Base-by-base conservation (phyloP, 2,888 invertebrate species). In the Parnassius smintheus region DNA sequence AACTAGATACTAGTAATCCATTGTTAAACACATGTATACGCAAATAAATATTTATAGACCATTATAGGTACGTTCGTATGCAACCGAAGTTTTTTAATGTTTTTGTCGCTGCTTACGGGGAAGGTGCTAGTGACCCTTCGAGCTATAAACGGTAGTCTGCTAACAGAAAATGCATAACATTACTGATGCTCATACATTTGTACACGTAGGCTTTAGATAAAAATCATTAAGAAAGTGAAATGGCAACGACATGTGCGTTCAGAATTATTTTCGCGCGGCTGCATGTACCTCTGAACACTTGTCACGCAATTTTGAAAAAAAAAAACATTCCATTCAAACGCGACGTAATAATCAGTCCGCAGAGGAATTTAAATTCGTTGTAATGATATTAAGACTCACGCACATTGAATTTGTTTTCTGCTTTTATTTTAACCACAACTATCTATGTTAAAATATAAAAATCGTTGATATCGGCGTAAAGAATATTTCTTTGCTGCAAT, bases 31-130 rank as follows among this genome's bases (percentile, higher is more conserved):
- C 74, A 75, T 72, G 72, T 78, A 77, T 80, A 85, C 85, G 85
- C 81, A 84, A 87, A 88, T 86, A 82, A 75, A 83, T 79, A 83
- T 81, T 81, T 83, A 82, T 82, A 81, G 75, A 66, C 71, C 76
- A 77, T 72, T 77, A 75, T 74, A 49, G 13, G 18, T 49, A 68
- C 73, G 73, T 74, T 74, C 68, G 65, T 74, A 74, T 81, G 76
- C 81, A 81, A 78, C 72, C 77, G 72, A 72, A 70, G 77, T 80
- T 78, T 76, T 57, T 54, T 44, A 44, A 70, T 74, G 69, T 75
- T 71, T 83, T 85, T 85, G 66, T 65, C 65, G 46, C 58, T 53
- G 56, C 66, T 68, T 68, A 67, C 65, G 55, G 60, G 55, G 67
- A 62, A 59, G 65, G 67, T 62, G 63, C 49, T 49, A 58, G 50